Evolutionary conservation across 2,113 vertebrate genomes (phyloP).

Genomic region (Baryphthengus martii): DNA sequence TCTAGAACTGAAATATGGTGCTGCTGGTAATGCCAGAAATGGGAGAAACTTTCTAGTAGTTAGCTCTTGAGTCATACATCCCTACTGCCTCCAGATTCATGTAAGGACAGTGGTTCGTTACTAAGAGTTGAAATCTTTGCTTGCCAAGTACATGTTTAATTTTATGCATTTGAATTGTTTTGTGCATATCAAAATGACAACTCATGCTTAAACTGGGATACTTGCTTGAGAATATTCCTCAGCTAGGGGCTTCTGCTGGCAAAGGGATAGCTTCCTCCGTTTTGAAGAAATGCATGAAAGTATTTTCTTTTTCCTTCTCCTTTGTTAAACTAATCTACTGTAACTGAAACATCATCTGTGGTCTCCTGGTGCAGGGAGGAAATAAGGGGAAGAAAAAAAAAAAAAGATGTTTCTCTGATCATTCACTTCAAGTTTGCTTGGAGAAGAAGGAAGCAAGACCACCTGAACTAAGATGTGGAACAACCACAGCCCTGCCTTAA

Average conservation of each 20-base stretch:
- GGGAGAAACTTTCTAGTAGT: neutral
- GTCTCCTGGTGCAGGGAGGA: neutral
- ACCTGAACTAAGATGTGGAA: neutral
- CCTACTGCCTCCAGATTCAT: neutral
- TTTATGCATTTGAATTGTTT: neutral
- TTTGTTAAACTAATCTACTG: neutral
- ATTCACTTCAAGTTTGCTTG: neutral
- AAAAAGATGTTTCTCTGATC: neutral
- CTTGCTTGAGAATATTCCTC: neutral
- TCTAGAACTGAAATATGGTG: neutral
- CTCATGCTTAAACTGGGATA: neutral
- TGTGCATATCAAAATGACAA: neutral
- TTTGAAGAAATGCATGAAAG: neutral
- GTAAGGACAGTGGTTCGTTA: neutral
- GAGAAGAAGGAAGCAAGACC: neutral
- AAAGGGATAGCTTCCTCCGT: accelerated
- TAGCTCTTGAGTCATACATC: neutral
- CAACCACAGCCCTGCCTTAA: neutral
- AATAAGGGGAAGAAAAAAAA: too few species aligned
- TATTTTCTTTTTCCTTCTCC: neutral
- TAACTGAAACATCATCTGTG: neutral
- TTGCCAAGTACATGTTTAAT: neutral
- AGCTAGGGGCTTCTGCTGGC: neutral
- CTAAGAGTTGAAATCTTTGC: neutral
- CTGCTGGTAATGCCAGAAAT: neutral